These are phyloP conservation scores for Hypotaenidia philippensis DNA, from an alignment of 2,797 vertebrate species.

Conservation along the genomic window DNA sequence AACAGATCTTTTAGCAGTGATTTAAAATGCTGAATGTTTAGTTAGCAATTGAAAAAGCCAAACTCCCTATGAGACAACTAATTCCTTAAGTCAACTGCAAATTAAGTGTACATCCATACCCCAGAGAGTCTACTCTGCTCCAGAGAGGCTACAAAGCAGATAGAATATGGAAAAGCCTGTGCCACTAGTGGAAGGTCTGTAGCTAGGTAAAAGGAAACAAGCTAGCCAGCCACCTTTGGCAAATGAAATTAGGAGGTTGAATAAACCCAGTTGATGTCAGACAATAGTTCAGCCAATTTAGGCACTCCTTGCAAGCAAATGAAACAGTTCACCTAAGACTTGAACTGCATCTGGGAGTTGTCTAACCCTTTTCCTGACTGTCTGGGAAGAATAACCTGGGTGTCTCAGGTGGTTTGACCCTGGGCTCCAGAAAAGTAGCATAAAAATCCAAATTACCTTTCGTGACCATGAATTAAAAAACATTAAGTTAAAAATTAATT, in stretches of 20 bases:
- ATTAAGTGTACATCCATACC: background rate
- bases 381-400: background rate
- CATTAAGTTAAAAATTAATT: background rate
- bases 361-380: background rate
- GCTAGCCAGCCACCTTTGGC: background rate
- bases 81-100: background rate
- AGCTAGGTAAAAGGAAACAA: background rate
- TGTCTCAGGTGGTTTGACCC: background rate
- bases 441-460: background rate
- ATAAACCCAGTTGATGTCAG: background rate
- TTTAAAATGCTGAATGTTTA: background rate
- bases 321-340: background rate
- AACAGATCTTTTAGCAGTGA: background rate
- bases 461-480: background rate
- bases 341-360: background rate
- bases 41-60: background rate
- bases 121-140: background rate
- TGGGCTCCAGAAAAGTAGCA: background rate
- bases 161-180: background rate
- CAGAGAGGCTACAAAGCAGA: background rate
- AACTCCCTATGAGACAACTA: background rate
- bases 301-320: background rate
- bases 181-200: background rate
- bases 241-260: background rate
- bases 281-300: background rate